phyloP scores from a whole-genome alignment of 1,140 invertebrate genomes.

The Drosophila ohnishii region DNA sequence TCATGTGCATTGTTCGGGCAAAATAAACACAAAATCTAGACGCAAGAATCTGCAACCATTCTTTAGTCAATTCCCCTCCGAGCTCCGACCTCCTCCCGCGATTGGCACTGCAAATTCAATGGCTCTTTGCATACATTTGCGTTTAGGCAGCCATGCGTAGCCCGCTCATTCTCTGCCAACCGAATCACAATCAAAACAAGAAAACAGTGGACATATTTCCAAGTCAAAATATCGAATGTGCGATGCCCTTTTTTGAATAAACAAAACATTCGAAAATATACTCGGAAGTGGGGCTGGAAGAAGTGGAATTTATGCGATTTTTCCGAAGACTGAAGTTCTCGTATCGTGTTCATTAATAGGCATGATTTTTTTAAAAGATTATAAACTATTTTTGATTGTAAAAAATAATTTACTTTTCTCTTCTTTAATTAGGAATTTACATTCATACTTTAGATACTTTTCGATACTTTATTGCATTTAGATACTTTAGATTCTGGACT shows the following conservation, averaged over 20 bases:
- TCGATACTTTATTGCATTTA: too few species aligned
- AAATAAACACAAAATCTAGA: constrained; percentile 82
- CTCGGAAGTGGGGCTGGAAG: background rate
- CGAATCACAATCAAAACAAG: constrained; percentile 60
- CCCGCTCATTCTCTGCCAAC: constrained; percentile 46
- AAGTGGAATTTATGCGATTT: rapidly evolving
- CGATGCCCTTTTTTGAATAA: constrained; percentile 2
- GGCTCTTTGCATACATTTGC: constrained; percentile 81
- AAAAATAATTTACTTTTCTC: background rate
- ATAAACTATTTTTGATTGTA: background rate
- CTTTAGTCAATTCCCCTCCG: constrained; percentile 40
- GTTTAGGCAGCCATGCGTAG: constrained; percentile 79
- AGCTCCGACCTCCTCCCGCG: background rate
- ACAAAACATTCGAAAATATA: background rate
- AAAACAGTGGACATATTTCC: constrained; percentile 56
- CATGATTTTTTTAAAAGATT: background rate
- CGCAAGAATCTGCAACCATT: constrained; percentile 79
- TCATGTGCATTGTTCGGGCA: constrained; percentile 76
- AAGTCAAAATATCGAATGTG: background rate
- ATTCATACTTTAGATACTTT: background rate
- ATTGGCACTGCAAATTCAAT: constrained; percentile 70
- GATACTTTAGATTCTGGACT: too few species aligned
- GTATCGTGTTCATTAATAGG: background rate
- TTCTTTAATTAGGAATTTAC: background rate
- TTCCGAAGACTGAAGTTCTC: background rate